These are phyloP conservation scores for Tipula helvola DNA, from an alignment of 2,888 invertebrate genomes.

Conservation along the genomic window DNA sequence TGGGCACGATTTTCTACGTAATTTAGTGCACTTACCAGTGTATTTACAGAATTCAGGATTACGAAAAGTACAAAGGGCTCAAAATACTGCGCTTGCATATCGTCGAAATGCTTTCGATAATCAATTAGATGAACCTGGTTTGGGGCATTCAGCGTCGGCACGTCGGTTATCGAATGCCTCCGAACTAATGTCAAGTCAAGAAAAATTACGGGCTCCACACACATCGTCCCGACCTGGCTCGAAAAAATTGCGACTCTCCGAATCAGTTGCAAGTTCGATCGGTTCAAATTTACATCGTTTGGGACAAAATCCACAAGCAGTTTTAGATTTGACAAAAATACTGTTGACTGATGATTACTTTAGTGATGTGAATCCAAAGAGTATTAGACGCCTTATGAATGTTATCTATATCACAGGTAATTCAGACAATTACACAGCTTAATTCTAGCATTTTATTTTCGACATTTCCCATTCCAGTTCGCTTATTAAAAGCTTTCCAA, in stretches of 20 bases:
- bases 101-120: constrained; percentile 31
- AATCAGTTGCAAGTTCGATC: constrained; percentile 82
- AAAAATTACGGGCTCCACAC: constrained; percentile 47
- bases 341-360: constrained; percentile 96
- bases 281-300: constrained; percentile 74
- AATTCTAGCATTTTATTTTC: background rate
- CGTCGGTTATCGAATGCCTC: constrained; percentile 68
- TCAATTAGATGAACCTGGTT: constrained; percentile 28
- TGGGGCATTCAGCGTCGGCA: constrained; percentile 48
- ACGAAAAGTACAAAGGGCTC: constrained; percentile 75
- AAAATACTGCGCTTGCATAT: constrained; percentile 53
- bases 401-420: constrained; percentile 89
- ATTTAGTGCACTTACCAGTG: constrained; percentile 95
- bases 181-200: constrained; percentile 68
- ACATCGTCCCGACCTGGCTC: constrained; percentile 41
- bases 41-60: constrained; percentile 95
- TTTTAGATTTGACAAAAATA: constrained; percentile 53
- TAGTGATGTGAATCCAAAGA: constrained; percentile 95
- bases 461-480: constrained; percentile 45
- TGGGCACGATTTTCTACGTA: constrained; percentile 86
- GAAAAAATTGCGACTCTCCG: constrained; percentile 66
- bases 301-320: constrained; percentile 50
- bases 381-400: constrained; percentile 93
- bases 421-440: background rate
- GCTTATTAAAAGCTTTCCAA: constrained; percentile 93